phyloP scores from a whole-genome alignment of 2,888 invertebrate genomes.

The Thysanoteuthis rhombus region DNA sequence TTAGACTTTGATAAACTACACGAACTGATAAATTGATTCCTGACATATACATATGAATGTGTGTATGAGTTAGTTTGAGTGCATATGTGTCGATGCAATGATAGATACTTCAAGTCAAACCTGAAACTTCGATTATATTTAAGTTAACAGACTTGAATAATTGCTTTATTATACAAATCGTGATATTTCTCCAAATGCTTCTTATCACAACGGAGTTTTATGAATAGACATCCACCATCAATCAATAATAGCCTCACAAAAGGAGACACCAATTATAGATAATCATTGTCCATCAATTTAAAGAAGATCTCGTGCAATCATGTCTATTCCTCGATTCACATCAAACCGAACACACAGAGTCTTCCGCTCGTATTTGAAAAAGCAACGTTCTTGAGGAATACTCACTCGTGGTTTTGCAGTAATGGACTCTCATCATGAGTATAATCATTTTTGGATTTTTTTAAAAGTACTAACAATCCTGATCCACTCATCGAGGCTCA shows the following conservation, averaged over 20 bases:
- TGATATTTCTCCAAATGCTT: background rate
- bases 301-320: background rate
- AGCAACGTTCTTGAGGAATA: no score
- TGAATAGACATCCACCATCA: background rate
- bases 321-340: background rate
- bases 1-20: background rate
- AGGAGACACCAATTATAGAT: background rate
- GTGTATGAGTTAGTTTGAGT: background rate
- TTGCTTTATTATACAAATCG: background rate
- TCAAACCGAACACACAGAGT: no score
- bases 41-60: background rate
- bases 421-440: no score
- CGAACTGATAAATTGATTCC: background rate
- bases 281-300: background rate
- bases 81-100: background rate
- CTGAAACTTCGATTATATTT: background rate
- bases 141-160: slow-evolving; percentile 12
- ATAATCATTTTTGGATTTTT: no score
- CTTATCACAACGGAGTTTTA: background rate
- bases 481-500: no score
- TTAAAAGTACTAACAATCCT: no score
- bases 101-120: background rate
- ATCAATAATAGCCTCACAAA: background rate
- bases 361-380: no score
- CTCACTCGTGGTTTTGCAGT: no score